Percentiles rank a stretch among this genome's conserved stretches.
Conservation (phyloP, 2,113 vertebrate species). For the Ia io region DNA sequence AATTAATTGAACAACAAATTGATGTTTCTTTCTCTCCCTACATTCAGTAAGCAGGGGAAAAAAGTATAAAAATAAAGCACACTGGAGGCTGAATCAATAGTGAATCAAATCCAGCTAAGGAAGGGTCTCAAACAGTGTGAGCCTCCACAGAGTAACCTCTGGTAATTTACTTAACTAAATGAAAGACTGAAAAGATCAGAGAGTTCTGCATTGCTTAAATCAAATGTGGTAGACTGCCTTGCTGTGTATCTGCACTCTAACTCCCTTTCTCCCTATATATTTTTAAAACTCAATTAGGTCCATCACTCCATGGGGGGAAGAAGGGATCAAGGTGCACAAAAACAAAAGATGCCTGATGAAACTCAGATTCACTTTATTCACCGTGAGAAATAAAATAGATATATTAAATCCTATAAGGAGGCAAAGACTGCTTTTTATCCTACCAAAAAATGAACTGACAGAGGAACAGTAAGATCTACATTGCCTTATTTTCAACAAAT, state of each 20-base stretch:
- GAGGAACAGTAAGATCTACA: neutral
- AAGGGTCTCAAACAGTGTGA: neutral
- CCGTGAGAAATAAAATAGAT: neutral
- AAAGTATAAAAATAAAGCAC: neutral
- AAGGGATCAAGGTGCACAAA: neutral
- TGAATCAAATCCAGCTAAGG: constrained; percentile 2
- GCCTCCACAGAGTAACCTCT: neutral
- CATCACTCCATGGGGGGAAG: neutral
- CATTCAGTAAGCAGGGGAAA: neutral
- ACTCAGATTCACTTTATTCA: neutral
- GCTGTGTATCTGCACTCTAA: neutral
- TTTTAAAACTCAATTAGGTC: neutral
- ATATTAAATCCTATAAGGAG: neutral
- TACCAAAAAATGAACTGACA: neutral
- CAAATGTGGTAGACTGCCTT: neutral
- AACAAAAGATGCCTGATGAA: neutral
- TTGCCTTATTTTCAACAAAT: neutral
- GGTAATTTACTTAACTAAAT: neutral
- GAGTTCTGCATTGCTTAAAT: neutral
- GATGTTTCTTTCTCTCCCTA: neutral
- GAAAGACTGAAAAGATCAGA: neutral
- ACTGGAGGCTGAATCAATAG: neutral
- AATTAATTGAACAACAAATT: neutral
- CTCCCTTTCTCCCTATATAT: neutral
- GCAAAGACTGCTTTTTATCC: neutral